These are phyloP conservation scores for Cephus rjabovi DNA, from an alignment of 2,888 invertebrate genomes.

Conservation along the genomic window DNA sequence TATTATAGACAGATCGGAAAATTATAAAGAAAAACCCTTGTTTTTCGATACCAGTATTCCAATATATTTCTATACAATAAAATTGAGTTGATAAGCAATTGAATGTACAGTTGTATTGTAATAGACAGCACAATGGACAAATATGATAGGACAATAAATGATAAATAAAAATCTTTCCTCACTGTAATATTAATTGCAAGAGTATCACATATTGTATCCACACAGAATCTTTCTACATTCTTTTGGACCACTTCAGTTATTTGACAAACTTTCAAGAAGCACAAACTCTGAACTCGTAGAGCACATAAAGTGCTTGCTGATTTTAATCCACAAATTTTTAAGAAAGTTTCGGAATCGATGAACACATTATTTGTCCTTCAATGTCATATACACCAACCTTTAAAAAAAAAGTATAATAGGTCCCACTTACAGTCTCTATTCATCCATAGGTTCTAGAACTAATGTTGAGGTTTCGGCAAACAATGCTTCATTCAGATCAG, in stretches of 20 bases:
- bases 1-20: background rate
- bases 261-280: too few relatives aligned
- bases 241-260: too few relatives aligned
- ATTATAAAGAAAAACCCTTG: background rate
- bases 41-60: background rate
- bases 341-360: background rate
- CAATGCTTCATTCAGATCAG: slow-evolving; percentile 51
- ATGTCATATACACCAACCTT: background rate
- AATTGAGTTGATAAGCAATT: too few relatives aligned
- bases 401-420: background rate
- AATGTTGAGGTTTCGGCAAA: slow-evolving; percentile 30
- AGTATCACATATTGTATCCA: too few relatives aligned
- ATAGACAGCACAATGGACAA: too few relatives aligned
- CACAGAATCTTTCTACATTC: too few relatives aligned
- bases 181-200: too few relatives aligned
- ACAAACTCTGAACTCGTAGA: too few relatives aligned
- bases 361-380: background rate
- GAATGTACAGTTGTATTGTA: too few relatives aligned
- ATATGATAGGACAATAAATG: too few relatives aligned
- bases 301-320: background rate
- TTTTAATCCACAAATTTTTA: background rate
- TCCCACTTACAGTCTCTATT: slow-evolving; percentile 23
- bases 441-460: slow-evolving; percentile 60
- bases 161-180: too few relatives aligned
- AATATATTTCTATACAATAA: too few relatives aligned